phyloP scores from a whole-genome alignment of 1,140 invertebrate genomes.

The Oreohelix idahoensis region DNA sequence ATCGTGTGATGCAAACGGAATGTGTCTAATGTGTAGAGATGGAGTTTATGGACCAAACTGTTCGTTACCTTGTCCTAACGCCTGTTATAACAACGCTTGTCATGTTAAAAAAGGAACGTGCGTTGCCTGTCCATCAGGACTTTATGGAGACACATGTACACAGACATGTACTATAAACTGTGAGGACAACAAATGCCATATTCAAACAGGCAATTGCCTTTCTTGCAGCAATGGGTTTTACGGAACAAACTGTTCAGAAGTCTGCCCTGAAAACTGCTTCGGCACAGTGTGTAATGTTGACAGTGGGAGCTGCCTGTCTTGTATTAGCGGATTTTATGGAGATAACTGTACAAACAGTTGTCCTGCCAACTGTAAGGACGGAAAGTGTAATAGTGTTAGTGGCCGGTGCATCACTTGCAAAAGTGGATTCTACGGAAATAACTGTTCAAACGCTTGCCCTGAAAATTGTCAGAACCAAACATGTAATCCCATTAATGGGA shows the following conservation, averaged over 20 bases:
- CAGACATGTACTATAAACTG: background rate
- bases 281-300: background rate
- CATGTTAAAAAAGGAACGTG: background rate
- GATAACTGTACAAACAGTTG: background rate
- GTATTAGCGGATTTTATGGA: background rate
- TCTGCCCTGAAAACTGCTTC: background rate
- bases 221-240: background rate
- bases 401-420: too few relatives aligned
- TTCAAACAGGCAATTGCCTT: background rate
- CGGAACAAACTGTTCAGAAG: background rate
- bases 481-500: too few relatives aligned
- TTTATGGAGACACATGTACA: background rate
- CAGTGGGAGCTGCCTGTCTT: background rate
- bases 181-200: background rate
- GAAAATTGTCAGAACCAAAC: too few relatives aligned
- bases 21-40: background rate
- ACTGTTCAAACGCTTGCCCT: too few relatives aligned
- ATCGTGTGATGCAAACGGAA: background rate
- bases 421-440: too few relatives aligned
- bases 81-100: background rate
- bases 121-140: background rate
- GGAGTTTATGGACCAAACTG: background rate
- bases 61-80: background rate
- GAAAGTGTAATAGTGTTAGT: too few relatives aligned
- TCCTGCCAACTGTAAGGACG: too few relatives aligned